Conservation (phyloP, 2,113 vertebrate species). For the Ceyx melanurus region DNA sequence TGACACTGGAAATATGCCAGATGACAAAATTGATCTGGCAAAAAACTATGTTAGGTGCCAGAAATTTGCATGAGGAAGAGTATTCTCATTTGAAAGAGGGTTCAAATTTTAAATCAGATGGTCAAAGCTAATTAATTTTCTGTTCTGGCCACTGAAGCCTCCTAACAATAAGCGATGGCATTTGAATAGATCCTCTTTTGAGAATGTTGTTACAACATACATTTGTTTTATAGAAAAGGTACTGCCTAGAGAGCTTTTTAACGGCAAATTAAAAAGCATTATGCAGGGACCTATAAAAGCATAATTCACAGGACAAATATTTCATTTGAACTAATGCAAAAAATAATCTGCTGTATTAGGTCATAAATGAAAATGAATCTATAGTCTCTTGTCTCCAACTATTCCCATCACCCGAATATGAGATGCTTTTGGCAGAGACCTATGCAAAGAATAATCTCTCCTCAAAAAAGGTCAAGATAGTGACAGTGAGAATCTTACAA, state of each 20-base stretch:
- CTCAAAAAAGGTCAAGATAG: not conserved
- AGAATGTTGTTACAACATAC: not conserved
- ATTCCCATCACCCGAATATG: not conserved
- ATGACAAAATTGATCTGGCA: not conserved
- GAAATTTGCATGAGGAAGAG: not conserved
- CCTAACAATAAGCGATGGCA: not conserved
- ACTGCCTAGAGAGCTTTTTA: not conserved
- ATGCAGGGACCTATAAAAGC: not conserved
- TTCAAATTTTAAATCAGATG: not conserved
- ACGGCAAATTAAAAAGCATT: not conserved
- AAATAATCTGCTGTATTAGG: not conserved
- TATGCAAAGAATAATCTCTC: conserved; percentile 4
- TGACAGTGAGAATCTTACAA: conserved; percentile 38
- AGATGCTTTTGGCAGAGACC: not conserved
- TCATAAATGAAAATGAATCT: not conserved
- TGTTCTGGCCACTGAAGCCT: not conserved
- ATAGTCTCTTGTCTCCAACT: not conserved
- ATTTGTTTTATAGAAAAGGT: not conserved
- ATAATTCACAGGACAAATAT: not conserved
- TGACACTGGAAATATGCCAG: not conserved
- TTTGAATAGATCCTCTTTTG: not conserved
- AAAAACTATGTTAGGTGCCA: not conserved
- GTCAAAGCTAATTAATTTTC: not conserved
- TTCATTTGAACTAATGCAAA: conserved; percentile 17
- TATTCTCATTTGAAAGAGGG: not conserved